A percentile compares a stretch with the other conserved stretches of the same genome.
phyloP scores from a whole-genome alignment of 2,113 vertebrate genomes.

The Taxidea taxus region DNA sequence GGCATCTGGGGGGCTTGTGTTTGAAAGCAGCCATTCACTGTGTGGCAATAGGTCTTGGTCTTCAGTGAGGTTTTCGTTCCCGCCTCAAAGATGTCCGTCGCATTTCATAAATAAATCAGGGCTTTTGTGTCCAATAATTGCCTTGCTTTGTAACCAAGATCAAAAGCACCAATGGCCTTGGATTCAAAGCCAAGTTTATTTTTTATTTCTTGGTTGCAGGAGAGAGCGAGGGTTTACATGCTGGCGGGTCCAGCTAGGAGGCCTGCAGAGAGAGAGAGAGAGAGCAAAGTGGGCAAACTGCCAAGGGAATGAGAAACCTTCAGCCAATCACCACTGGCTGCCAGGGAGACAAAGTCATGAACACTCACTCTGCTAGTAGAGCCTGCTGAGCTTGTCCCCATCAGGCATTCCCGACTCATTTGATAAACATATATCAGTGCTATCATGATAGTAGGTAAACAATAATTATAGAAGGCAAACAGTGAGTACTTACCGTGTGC shows the following conservation, averaged over 20 bases:
- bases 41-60: conserved; percentile 66
- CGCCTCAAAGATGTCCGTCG: conserved; percentile 57
- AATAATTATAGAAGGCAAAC: neutral
- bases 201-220: conserved; percentile 44
- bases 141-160: conserved; percentile 72
- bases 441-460: neutral
- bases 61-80: conserved; percentile 55
- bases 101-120: conserved; percentile 74
- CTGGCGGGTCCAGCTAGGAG: conserved; percentile 25
- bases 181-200: conserved; percentile 70
- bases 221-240: conserved; percentile 54
- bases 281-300: conserved; percentile 1
- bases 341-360: neutral
- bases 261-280: neutral
- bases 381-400: neutral
- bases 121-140: conserved; percentile 76
- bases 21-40: conserved; percentile 71
- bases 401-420: neutral
- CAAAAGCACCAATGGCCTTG: conserved; percentile 72
- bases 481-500: neutral
- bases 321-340: neutral
- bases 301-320: neutral
- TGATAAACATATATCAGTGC: neutral
- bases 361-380: neutral
- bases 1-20: conserved; percentile 37